Conservation (phyloP, 1,140 invertebrate genomes). For the Platyura marginata region DNA sequence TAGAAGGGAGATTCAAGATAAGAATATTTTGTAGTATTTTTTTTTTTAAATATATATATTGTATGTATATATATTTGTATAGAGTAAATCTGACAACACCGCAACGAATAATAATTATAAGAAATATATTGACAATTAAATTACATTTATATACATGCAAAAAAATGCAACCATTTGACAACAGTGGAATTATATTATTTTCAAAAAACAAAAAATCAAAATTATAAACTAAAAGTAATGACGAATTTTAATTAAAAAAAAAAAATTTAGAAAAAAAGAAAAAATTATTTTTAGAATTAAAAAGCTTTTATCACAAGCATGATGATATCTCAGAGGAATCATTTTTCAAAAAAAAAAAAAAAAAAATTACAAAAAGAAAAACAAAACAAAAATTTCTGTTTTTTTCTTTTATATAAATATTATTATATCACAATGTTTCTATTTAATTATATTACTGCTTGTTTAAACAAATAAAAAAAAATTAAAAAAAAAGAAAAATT, state of each 20-base stretch:
- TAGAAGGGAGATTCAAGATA: background rate
- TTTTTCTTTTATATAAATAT: no score
- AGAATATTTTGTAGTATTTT: background rate
- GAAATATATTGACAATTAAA: background rate
- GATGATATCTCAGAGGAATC: background rate
- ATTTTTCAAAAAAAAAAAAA: background rate
- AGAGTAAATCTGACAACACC: background rate
- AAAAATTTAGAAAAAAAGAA: no score
- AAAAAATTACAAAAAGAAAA: background rate
- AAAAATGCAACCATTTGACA: background rate
- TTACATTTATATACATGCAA: background rate
- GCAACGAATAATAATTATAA: background rate
- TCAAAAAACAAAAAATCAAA: background rate
- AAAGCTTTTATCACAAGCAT: no score
- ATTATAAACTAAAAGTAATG: background rate
- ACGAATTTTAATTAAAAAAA: no score
- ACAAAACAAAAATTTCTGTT: no score
- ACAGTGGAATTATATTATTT: background rate
- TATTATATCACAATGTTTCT: background rate
- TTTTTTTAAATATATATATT: background rate
- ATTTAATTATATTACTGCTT: background rate
- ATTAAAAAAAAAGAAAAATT: no score
- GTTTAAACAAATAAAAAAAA: constrained; percentile 1
- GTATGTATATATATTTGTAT: background rate
- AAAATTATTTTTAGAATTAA: no score